Evolutionary conservation across 2,113 vertebrate species (phyloP).

Genomic region (Hippopotamus amphibius): DNA sequence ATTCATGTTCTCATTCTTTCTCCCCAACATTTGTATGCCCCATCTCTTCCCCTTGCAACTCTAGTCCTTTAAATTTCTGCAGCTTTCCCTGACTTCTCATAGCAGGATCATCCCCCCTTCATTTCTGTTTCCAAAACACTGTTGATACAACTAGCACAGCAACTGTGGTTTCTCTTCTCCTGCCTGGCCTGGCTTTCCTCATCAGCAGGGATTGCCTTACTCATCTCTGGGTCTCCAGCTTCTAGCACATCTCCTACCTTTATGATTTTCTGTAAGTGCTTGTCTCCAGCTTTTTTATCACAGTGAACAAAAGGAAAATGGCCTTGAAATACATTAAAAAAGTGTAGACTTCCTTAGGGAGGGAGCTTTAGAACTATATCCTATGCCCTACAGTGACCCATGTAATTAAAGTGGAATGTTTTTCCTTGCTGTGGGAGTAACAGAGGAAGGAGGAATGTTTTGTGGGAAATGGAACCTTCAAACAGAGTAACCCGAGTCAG

Average conservation of each 20-base stretch:
- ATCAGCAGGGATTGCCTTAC: background rate
- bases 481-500: background rate
- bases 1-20: background rate
- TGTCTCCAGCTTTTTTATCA: background rate
- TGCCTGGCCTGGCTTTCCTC: background rate
- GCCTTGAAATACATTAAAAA: background rate
- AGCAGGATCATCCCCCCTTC: background rate
- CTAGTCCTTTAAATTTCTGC: background rate
- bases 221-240: background rate
- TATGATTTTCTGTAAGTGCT: background rate
- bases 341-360: background rate
- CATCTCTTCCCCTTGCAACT: background rate
- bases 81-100: background rate
- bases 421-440: background rate
- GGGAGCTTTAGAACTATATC: background rate
- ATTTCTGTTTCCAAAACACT: background rate
- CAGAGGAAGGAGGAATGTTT: background rate
- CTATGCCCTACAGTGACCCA: background rate
- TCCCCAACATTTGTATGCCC: background rate
- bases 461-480: background rate
- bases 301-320: conserved; percentile 4
- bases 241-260: background rate
- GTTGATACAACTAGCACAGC: background rate
- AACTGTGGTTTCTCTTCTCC: background rate
- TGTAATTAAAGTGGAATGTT: background rate